Evolutionary conservation across 2,113 vertebrate genomes (phyloP).

Genomic region (Pteruthius melanotis): DNA sequence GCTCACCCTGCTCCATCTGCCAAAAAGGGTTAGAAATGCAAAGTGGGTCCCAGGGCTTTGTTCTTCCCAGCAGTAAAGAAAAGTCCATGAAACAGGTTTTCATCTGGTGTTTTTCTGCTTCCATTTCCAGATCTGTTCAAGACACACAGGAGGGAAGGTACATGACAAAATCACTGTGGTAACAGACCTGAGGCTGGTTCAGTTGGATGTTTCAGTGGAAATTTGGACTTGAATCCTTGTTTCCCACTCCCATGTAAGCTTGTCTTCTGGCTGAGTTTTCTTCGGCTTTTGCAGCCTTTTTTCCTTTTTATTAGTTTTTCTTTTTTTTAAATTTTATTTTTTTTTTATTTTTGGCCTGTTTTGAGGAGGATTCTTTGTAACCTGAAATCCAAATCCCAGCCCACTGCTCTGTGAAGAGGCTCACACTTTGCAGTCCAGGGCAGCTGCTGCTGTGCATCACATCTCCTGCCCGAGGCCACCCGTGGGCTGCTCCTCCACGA

Average conservation of each 20-base stretch:
- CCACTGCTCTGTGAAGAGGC: background rate
- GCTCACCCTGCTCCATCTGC: background rate
- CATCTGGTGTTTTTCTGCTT: background rate
- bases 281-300: background rate
- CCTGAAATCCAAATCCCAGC: background rate
- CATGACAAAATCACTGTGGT: background rate
- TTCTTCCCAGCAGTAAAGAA: background rate
- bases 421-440: background rate
- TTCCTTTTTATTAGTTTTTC: background rate
- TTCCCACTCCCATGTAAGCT: background rate
- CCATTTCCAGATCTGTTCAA: background rate
- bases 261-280: background rate
- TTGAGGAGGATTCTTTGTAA: background rate
- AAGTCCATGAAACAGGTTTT: background rate
- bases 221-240: background rate
- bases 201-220: background rate
- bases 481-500: rapidly evolving
- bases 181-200: background rate
- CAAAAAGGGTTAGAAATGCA: background rate
- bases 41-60: background rate
- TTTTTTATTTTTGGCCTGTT: background rate
- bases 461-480: background rate
- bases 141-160: background rate
- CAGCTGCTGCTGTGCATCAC: background rate
- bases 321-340: rapidly evolving